Base-by-base conservation (phyloP, 2,113 vertebrate genomes). In the Hemiscyllium ocellatum region DNA sequence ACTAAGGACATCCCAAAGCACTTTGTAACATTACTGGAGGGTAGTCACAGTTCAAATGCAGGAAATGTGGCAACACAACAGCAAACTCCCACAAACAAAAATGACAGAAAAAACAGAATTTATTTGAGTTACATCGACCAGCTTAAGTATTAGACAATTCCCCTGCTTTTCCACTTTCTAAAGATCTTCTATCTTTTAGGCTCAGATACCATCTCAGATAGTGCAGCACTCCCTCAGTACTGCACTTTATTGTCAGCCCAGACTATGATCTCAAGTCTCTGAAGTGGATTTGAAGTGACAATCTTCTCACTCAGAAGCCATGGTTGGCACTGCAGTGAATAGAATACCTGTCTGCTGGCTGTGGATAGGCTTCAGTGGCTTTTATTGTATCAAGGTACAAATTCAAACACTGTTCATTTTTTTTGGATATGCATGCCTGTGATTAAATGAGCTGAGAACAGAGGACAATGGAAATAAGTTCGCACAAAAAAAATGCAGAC, bases 381-480 rank as follows among this genome's bases (percentile, higher is more conserved):
- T 72, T 69, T 72, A 50, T 70, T 72, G 37, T 95, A 37, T 72
- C 96, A 96, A 97, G 96, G 97, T 97, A 97, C 96, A 85, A 95
- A 95, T 96, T 0, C 78, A 97, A 96, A 97, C 96, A 97, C 96
- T 97, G 96, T 96, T 96, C 96, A 47, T 70, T 94, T 72, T 26
- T 50, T 97, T 97, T 97, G 96, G 56, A 95, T 96, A 97, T 96
- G 96, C 97, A 97, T 97, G 97, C 97, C 97, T 97, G 97, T 96
- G 96, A 96, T 96, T 97, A 96, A 97, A 96, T 97, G 97, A 97
- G 96, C 96, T 96, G 96, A 86, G 96, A 97, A 95, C 29, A 96
- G 96, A 96, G 96, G 96, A 97, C 97, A 97, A 97, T 97, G 97
- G 96, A 96, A 97, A 97, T 97, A 95, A 97, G 96, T 97, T 97